Base-by-base conservation (phyloP, 1,140 invertebrate genomes). In the Pseudomyrmex pallidus region DNA sequence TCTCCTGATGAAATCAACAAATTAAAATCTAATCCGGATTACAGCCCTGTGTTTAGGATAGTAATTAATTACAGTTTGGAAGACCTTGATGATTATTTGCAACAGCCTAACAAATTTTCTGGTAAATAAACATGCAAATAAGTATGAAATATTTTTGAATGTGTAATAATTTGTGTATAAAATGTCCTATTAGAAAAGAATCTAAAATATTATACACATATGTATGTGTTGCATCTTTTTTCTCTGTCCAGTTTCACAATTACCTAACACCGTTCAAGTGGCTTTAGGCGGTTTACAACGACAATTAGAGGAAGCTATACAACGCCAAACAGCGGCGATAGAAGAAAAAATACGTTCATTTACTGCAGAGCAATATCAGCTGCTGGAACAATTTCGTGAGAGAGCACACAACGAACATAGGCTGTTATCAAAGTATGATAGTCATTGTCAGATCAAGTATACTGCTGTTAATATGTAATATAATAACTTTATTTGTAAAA, bases 331-430 rank as follows among this genome's bases (percentile, higher is more conserved):
- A 78, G 78, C 88, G 25, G 83, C 89, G n/a, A 92, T 94, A 63
- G 95, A 95, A 86, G 93, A 95, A 84, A 94, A 93, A 89, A 95
- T 96, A 82, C 93, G 94, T 63, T 85, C 89, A 66, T 96, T 92
- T 78, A 94, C 94, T 13, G 93, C 94, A 54, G 91, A 95, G 73
- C 95, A 95, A 82, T 94, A 95, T 92, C 91, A 93, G 52, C 85
- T 92, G 59, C 88, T 96, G 54, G 95, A 95, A 70, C 88, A 93
- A 48, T 94, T 94, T 84, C 92, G 94, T 44, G 94, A 95, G 73
- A 92, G 90, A 73, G 94, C 93, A 54, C 94, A 94, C 80, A 92
- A 90, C 35, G 95, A 96, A 88, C 94, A 95, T 90, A 90, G 92
- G 70, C 25, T 93, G 73, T 91, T 95, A 76, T 92, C 90, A 77